Conservation (phyloP, 2,888 invertebrate genomes). For the Stegophylla sp. region DNA sequence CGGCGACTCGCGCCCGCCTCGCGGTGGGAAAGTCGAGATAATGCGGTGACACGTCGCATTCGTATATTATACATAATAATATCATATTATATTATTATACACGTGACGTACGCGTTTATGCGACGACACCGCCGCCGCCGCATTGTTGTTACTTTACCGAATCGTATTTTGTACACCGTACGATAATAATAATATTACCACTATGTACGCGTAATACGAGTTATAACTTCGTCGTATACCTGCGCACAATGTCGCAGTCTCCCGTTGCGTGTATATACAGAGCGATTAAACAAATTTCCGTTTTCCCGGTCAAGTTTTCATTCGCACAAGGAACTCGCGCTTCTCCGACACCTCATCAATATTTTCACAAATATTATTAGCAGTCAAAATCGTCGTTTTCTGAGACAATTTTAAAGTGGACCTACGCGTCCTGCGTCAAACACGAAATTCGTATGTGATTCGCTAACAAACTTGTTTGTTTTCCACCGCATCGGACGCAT, state of each 20-base stretch:
- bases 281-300: no score
- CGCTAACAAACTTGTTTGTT: no score
- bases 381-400: no score
- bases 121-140: background rate
- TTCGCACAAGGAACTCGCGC: no score
- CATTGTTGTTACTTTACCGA: conserved; percentile 29
- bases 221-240: background rate
- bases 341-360: no score
- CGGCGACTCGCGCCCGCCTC: conserved; percentile 49
- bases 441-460: no score
- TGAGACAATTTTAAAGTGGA: no score
- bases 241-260: background rate
- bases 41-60: conserved; percentile 20
- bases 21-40: conserved; percentile 50
- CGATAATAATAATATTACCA: background rate
- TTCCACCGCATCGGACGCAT: no score
- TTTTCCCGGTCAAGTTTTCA: no score
- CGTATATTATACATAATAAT: background rate
- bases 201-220: background rate
- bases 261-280: background rate
- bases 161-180: background rate
- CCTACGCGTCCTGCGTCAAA: no score
- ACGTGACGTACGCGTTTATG: background rate
- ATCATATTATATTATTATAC: background rate
- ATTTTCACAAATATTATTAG: no score